Conservation (phyloP, 2,113 vertebrate species). For the Ibidorhyncha struthersii region DNA sequence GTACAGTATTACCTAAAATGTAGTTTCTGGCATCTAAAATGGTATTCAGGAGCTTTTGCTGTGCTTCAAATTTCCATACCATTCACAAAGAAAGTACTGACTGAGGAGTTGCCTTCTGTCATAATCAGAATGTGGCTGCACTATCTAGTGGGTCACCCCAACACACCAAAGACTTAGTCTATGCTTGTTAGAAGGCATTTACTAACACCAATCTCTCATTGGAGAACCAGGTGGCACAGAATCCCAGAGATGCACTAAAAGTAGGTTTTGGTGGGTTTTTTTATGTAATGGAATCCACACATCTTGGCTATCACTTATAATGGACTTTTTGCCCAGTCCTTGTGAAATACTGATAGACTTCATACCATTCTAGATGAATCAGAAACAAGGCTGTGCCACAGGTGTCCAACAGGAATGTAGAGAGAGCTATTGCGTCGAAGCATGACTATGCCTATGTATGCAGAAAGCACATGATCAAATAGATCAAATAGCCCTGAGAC, state of each 20-base stretch:
- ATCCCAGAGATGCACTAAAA: not conserved
- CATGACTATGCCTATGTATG: not conserved
- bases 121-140: not conserved
- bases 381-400: not conserved
- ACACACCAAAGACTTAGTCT: not conserved
- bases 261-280: not conserved
- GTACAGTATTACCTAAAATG: fast-evolving
- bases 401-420: not conserved
- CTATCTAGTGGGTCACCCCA: not conserved
- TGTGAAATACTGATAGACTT: not conserved
- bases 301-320: not conserved
- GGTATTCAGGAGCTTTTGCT: not conserved
- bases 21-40: not conserved
- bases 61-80: not conserved
- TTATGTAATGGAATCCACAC: not conserved
- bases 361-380: not conserved
- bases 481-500: not conserved
- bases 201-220: not conserved
- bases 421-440: not conserved
- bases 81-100: not conserved
- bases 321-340: not conserved
- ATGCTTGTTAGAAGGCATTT: not conserved
- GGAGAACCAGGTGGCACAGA: not conserved
- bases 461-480: not conserved
- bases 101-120: fast-evolving